Evolutionary conservation across 2,113 vertebrate species (phyloP).

Genomic region (Chinchilla lanigera): DNA sequence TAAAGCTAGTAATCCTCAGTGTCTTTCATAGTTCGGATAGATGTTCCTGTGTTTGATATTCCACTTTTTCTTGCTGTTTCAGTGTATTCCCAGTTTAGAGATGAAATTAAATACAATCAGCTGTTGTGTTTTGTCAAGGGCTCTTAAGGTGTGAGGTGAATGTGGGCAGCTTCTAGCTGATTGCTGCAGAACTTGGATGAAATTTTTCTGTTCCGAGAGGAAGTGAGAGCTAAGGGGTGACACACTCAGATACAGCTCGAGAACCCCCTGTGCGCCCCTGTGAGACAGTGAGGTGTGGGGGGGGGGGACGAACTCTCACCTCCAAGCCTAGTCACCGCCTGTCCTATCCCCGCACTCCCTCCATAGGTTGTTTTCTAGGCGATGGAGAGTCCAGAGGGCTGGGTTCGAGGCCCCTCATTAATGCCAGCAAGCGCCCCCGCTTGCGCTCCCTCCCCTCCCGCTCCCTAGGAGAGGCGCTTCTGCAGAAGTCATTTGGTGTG

Average conservation of each 20-base stretch:
- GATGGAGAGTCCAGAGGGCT: neutral
- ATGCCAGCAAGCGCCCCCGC: slow-evolving; percentile 63
- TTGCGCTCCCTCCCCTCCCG: slow-evolving; percentile 38
- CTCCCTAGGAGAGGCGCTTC: slow-evolving; percentile 79
- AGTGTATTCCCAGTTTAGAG: neutral
- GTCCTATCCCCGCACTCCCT: neutral
- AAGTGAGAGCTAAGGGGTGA: fast-evolving
- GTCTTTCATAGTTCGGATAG: neutral
- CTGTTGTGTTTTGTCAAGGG: neutral
- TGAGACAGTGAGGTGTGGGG: neutral
- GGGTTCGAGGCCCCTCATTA: slow-evolving; percentile 56
- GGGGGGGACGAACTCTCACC: neutral
- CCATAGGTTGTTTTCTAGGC: neutral
- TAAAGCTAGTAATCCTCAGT: neutral
- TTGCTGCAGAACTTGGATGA: neutral
- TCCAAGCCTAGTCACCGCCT: fast-evolving
- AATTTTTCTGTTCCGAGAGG: neutral
- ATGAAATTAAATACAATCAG: neutral
- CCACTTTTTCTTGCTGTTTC: neutral
- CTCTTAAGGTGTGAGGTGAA: neutral
- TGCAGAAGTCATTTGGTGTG: slow-evolving; percentile 85
- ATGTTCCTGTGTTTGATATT: neutral
- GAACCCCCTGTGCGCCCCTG: neutral
- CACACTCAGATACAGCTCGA: slow-evolving; percentile 29
- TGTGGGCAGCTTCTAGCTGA: neutral